These are phyloP conservation scores for Xenopus tropicalis DNA, from an alignment of 2,113 vertebrate genomes.

Conservation along the genomic window DNA sequence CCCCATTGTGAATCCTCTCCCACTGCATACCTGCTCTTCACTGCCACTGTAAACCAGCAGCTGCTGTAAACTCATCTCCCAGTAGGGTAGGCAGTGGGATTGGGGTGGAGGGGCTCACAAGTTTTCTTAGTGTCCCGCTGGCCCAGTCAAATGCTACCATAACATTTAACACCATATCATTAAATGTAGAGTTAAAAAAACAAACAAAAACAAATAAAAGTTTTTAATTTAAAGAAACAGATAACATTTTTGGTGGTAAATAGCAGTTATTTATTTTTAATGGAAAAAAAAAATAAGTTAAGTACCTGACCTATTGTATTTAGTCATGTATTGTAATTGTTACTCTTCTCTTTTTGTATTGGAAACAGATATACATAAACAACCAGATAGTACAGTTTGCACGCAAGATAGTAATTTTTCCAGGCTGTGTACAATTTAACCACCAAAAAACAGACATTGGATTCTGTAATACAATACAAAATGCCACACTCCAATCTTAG, in stretches of 20 bases:
- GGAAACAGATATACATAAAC: constrained; percentile 97
- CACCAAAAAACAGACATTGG: constrained; percentile 77
- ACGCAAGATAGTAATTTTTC: constrained; percentile 87
- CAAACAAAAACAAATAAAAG: no score
- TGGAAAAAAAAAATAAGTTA: constrained; percentile 82
- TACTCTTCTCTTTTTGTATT: constrained; percentile 88
- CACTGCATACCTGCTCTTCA: no score
- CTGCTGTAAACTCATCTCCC: no score
- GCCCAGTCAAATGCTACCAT: no score
- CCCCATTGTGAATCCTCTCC: no score
- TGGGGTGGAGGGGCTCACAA: no score
- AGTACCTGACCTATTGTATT: constrained; percentile 97
- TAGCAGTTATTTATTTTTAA: constrained; percentile 97
- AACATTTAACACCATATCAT: no score
- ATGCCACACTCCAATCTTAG: constrained; percentile 77
- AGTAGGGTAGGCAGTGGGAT: no score
- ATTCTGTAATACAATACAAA: constrained; percentile 85
- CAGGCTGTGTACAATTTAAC: constrained; percentile 87
- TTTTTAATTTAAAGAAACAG: no score
- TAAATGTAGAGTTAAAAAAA: no score
- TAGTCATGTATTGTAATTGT: constrained; percentile 85
- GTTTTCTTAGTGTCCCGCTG: no score
- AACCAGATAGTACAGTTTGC: constrained; percentile 97
- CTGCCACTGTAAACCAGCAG: no score
- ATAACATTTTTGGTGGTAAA: constrained; percentile 76